Evolutionary conservation across 1,140 invertebrate species (phyloP).

Genomic region (Penaeus indicus): DNA sequence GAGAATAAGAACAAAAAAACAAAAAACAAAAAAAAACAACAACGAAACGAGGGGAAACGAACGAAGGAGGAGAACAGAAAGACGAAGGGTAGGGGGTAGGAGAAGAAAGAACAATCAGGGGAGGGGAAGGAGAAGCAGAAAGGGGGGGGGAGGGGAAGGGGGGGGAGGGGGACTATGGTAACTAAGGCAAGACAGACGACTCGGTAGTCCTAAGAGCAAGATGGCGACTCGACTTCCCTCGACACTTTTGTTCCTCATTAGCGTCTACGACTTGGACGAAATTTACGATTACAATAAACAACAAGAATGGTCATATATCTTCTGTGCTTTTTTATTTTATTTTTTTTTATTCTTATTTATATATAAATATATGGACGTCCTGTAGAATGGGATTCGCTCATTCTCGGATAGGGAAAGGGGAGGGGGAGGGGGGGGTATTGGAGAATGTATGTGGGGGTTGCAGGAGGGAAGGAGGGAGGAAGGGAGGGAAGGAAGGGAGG

Average conservation of each 20-base stretch:
- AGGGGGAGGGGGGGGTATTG: background rate
- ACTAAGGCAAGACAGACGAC: slow-evolving; percentile 3
- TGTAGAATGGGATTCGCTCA: slow-evolving; percentile 49
- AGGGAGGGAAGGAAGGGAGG: background rate
- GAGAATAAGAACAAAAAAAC: background rate
- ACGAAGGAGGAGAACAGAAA: background rate
- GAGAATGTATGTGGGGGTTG: too few species aligned
- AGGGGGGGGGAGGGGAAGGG: background rate
- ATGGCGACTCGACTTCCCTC: slow-evolving; percentile 6
- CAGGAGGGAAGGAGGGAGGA: background rate
- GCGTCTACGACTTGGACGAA: slow-evolving; percentile 54
- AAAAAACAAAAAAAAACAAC: background rate
- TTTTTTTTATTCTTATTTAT: too few species aligned
- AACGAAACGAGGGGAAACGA: background rate
- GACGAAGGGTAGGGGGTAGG: background rate
- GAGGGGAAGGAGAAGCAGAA: slow-evolving; percentile 7
- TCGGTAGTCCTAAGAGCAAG: background rate
- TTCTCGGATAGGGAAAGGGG: slow-evolving; percentile 15
- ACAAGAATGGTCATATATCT: slow-evolving; percentile 37
- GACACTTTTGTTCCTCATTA: slow-evolving; percentile 58
- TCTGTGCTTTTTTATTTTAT: slow-evolving; percentile 22
- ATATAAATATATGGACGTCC: background rate
- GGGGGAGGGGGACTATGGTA: background rate
- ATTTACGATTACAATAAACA: slow-evolving; percentile 59
- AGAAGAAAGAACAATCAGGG: background rate